These are phyloP conservation scores for Hirtodrosophila confusa DNA, from an alignment of 2,888 invertebrate genomes.

Conservation along the genomic window DNA sequence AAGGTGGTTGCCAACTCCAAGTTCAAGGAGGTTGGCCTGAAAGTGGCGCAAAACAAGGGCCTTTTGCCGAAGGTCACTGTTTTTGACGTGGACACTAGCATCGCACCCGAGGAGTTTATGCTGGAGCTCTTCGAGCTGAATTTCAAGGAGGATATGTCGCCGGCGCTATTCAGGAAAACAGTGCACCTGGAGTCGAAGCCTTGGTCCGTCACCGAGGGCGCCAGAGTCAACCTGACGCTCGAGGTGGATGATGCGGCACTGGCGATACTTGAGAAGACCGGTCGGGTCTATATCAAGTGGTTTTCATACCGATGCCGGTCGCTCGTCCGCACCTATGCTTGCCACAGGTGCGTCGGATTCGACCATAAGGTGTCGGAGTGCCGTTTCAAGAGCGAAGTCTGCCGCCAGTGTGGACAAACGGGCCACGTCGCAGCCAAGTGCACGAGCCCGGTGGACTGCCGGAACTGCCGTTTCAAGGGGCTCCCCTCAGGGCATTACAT, in stretches of 20 bases:
- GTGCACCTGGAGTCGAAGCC: conserved; percentile 22
- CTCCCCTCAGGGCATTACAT: conserved; percentile 29
- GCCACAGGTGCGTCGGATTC: conserved; percentile 29
- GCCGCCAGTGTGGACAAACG: conserved; percentile 4
- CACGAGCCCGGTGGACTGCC: conserved; percentile 17
- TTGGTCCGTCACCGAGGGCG: conserved; percentile 11
- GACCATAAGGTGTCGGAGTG: conserved; percentile 36
- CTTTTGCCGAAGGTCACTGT: conserved; percentile 14
- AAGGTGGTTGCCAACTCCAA: conserved; percentile 23
- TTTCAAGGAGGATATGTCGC: conserved; percentile 8
- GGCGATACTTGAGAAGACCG: no score
- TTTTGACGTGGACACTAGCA: conserved; percentile 16
- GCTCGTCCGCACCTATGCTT: conserved; percentile 11
- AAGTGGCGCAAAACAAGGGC: not conserved
- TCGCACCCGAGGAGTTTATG: conserved; percentile 24
- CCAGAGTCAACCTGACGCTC: conserved; percentile 12
- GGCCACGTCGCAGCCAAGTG: conserved; percentile 11
- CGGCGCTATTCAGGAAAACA: conserved; percentile 2
- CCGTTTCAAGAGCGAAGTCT: conserved; percentile 11
- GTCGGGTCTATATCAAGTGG: conserved; percentile 16
- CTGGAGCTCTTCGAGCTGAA: conserved; percentile 21
- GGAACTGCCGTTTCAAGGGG: conserved; percentile 36
- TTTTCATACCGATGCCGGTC: conserved; percentile 10
- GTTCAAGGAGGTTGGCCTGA: conserved; percentile 24
- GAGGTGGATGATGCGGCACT: not conserved